phyloP scores from a whole-genome alignment of 2,888 invertebrate species.

The Micropterix aruncella region DNA sequence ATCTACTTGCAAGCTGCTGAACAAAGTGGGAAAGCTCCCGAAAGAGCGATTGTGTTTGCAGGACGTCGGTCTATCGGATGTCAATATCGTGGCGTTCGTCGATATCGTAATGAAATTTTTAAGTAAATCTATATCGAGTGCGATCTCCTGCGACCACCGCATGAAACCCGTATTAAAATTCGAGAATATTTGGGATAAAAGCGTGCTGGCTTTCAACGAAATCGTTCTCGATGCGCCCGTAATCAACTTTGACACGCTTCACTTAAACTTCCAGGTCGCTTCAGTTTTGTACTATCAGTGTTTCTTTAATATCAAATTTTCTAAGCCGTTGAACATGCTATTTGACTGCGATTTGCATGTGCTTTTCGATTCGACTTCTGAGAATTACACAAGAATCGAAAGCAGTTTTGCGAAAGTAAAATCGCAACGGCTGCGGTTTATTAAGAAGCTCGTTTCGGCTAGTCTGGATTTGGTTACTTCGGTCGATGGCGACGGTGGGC shows the following conservation, averaged over 20 bases:
- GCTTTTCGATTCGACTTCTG: conserved; percentile 34
- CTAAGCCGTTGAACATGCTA: conserved; percentile 56
- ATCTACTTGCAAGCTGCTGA: conserved; percentile 57
- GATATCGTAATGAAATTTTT: conserved; percentile 33
- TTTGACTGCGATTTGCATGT: conserved; percentile 62
- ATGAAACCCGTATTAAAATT: conserved; percentile 30
- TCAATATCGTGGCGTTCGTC: conserved; percentile 38
- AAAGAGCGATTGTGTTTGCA: conserved; percentile 72
- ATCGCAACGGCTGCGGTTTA: conserved; percentile 53
- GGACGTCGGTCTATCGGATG: conserved; percentile 57
- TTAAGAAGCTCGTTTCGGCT: conserved; percentile 57
- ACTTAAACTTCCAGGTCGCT: conserved; percentile 68
- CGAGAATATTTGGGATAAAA: conserved; percentile 56
- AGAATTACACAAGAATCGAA: conserved; percentile 31
- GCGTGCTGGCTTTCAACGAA: conserved; percentile 56
- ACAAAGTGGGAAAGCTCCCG: conserved; percentile 72
- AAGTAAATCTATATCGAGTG: conserved; percentile 28
- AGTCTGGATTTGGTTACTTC: conserved; percentile 60
- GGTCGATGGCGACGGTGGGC: conserved; percentile 35
- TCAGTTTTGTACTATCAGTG: conserved; percentile 66
- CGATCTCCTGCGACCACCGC: conserved; percentile 22
- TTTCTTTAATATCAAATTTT: conserved; percentile 58
- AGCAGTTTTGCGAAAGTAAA: conserved; percentile 48
- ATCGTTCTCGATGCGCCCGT: conserved; percentile 63
- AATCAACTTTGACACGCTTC: conserved; percentile 61